Percentiles rank a stretch among this genome's conserved stretches.
phyloP scores from a whole-genome alignment of 2,113 vertebrate species.

The Pollimyrus isidori region DNA sequence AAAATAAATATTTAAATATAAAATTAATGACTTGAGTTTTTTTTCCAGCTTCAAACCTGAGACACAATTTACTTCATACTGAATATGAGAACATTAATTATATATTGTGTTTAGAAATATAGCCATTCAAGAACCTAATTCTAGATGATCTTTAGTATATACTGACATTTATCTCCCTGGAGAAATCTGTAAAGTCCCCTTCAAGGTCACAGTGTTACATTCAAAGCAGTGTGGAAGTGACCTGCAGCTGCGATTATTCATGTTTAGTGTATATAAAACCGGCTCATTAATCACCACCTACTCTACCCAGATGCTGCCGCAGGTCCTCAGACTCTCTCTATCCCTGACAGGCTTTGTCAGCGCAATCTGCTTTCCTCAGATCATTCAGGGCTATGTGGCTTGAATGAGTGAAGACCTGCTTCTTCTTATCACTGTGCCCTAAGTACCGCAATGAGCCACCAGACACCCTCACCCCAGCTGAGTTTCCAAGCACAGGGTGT shows the following conservation, averaged over 20 bases:
- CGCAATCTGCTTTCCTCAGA: not conserved
- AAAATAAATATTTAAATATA: slow-evolving; percentile 7
- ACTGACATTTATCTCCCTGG: slow-evolving; percentile 9
- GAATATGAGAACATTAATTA: not conserved
- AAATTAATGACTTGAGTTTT: not conserved
- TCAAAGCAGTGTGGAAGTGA: not conserved
- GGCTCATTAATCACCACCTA: slow-evolving; percentile 7
- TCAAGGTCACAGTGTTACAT: not conserved
- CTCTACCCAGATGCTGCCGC: not conserved
- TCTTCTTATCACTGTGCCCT: not conserved
- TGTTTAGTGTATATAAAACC: not conserved
- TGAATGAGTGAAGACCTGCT: not conserved
- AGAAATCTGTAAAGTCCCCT: not conserved
- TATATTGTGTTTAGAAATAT: not conserved
- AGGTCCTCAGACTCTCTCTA: not conserved
- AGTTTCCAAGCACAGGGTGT: not conserved
- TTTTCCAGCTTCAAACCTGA: not conserved
- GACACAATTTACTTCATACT: not conserved
- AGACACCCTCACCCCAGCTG: not conserved
- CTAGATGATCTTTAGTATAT: not conserved
- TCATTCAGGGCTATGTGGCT: not conserved
- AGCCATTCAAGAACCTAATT: not conserved
- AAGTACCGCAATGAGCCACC: not conserved
- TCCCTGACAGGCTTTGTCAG: not conserved
- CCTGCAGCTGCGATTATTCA: not conserved